These are phyloP conservation scores for Burhinus bistriatus DNA, from an alignment of 2,113 vertebrate species.

Conservation along the genomic window DNA sequence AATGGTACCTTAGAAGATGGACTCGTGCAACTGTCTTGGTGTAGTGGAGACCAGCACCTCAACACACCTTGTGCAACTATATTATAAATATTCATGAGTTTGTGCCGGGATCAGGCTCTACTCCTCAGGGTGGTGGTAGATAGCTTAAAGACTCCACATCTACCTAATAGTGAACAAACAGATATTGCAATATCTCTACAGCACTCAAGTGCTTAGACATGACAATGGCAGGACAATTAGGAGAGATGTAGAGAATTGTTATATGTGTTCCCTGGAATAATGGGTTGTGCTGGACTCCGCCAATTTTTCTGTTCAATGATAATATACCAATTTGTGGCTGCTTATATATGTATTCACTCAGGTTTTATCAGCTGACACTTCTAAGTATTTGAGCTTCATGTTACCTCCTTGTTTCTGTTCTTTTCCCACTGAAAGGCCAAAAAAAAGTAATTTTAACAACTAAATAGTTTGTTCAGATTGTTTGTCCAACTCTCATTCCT, in stretches of 20 bases:
- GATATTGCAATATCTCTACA: not conserved
- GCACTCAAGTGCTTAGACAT: not conserved
- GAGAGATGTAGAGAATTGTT: not conserved
- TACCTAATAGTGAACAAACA: not conserved
- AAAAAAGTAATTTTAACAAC: not conserved
- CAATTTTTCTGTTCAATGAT: not conserved
- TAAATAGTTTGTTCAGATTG: not conserved
- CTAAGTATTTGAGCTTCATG: not conserved
- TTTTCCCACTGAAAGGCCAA: not conserved
- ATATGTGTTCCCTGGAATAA: not conserved
- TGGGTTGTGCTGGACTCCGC: not conserved
- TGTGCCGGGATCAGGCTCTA: not conserved
- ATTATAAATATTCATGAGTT: not conserved
- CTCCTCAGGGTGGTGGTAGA: rapidly evolving
- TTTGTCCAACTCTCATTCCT: not conserved
- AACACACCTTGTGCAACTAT: not conserved
- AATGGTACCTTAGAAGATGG: not conserved
- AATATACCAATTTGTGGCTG: not conserved
- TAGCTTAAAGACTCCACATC: not conserved
- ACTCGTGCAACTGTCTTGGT: not conserved
- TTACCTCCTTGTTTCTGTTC: not conserved
- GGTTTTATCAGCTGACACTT: not conserved
- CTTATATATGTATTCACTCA: not conserved
- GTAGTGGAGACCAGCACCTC: not conserved
- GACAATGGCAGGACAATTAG: not conserved